Conservation (phyloP, 2,797 vertebrate genomes). For the Brotula barbata region DNA sequence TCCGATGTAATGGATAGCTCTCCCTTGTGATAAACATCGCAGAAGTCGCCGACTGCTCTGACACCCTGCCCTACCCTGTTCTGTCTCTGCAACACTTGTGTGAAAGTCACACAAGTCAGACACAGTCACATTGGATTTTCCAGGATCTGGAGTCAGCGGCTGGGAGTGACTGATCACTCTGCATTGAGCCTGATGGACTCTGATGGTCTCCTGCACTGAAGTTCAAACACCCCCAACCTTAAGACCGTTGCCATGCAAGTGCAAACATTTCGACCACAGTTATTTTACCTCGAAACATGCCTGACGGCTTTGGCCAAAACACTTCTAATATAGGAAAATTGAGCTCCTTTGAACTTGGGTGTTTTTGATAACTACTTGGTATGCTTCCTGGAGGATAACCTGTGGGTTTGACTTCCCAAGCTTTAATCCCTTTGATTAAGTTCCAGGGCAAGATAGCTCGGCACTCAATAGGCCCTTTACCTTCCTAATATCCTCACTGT, state of each 20-base stretch:
- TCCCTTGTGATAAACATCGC: constrained; percentile 41
- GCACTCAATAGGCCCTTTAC: constrained; percentile 81
- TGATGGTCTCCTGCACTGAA: constrained; percentile 62
- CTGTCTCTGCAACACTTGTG: constrained; percentile 26
- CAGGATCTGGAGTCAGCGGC: constrained; percentile 44
- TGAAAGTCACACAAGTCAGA: constrained; percentile 44
- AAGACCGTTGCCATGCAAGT: constrained; percentile 74
- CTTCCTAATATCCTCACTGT: constrained; percentile 86
- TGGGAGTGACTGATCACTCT: constrained; percentile 76
- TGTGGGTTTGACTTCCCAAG: constrained; percentile 96
- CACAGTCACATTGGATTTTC: constrained; percentile 68
- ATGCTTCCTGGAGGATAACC: constrained; percentile 99
- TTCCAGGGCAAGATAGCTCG: constrained; percentile 94
- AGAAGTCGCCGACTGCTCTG: constrained; percentile 34
- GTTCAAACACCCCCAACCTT: constrained; percentile 59
- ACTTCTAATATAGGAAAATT: constrained; percentile 96
- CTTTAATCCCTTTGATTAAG: constrained; percentile 99
- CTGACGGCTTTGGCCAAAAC: constrained; percentile 88
- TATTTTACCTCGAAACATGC: constrained; percentile 89
- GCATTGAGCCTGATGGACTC: constrained; percentile 71
- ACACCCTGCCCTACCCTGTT: constrained; percentile 12
- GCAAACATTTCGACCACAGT: constrained; percentile 88
- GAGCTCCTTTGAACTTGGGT: constrained; percentile 98
- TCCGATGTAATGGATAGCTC: constrained; percentile 34
- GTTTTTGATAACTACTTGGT: constrained; percentile 99